These are phyloP conservation scores for Amphilophus citrinellus DNA, from an alignment of 2,113 vertebrate species.

Conservation along the genomic window DNA sequence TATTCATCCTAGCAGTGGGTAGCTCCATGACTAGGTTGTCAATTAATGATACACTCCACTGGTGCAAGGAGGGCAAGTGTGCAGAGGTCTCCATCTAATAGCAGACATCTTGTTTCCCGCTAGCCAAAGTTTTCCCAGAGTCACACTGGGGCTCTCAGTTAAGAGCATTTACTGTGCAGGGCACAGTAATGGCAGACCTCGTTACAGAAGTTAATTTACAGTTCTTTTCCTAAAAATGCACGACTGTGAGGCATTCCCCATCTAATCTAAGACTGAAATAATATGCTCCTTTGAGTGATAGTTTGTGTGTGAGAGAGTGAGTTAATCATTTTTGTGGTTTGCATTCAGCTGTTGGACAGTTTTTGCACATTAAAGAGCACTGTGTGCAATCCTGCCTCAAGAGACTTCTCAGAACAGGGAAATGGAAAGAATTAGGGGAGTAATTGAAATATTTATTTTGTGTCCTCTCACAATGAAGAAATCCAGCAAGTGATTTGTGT, in stretches of 20 bases:
- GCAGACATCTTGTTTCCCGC: conserved; percentile 45
- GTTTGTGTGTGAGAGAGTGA: neutral
- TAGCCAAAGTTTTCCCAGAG: conserved; percentile 25
- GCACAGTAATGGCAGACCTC: neutral
- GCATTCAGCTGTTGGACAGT: neutral
- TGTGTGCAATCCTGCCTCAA: neutral
- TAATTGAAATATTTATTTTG: neutral
- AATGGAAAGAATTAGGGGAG: neutral
- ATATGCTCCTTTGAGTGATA: neutral
- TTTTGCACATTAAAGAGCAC: neutral
- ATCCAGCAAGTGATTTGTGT: neutral
- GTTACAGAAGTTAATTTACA: conserved; percentile 35
- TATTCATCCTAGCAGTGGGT: conserved; percentile 26
- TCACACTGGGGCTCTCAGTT: neutral
- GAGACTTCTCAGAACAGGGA: neutral
- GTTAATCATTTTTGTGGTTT: neutral
- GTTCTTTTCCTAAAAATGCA: neutral
- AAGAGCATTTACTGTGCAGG: conserved; percentile 7
- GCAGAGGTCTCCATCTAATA: conserved; percentile 41
- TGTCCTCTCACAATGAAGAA: neutral
- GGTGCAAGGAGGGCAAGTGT: conserved; percentile 44
- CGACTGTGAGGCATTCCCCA: neutral
- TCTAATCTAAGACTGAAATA: neutral
- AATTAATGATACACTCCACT: conserved; percentile 64
- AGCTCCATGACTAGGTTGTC: conserved; percentile 46